A percentile compares a stretch with the other conserved stretches of the same genome.
Conservation (phyloP, 2,797 vertebrate species). For the Coilia nasus region DNA sequence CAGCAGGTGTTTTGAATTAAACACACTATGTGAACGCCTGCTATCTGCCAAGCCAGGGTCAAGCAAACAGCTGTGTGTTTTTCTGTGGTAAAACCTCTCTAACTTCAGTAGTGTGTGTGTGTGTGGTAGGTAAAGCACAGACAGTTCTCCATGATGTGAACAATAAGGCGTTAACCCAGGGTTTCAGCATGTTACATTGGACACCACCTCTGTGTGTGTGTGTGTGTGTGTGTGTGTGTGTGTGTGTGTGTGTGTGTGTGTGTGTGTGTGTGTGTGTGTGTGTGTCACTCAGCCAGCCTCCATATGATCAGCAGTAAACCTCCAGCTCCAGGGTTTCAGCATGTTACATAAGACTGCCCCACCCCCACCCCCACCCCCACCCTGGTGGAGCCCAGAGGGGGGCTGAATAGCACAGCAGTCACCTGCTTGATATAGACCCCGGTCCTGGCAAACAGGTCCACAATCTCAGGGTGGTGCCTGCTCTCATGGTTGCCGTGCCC, state of each 20-base stretch:
- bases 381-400: slow-evolving; percentile 43
- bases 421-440: slow-evolving; percentile 95
- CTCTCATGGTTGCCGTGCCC: slow-evolving; percentile 95
- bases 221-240: too few species aligned
- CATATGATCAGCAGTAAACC: not conserved
- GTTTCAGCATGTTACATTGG: too few species aligned
- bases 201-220: too few species aligned
- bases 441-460: slow-evolving; percentile 90
- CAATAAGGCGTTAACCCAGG: too few species aligned
- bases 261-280: too few species aligned
- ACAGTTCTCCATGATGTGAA: too few species aligned
- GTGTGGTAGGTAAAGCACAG: not conserved
- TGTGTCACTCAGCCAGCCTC: not conserved
- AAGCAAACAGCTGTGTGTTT: not conserved
- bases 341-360: not conserved
- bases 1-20: not conserved
- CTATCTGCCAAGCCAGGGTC: not conserved
- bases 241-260: too few species aligned
- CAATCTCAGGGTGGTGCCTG: slow-evolving; percentile 90
- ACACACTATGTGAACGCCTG: not conserved
- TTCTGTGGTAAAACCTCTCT: not conserved
- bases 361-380: slow-evolving; percentile 4
- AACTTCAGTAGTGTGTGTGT: not conserved
- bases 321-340: not conserved
- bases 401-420: slow-evolving; percentile 39